Conservation (phyloP, 2,888 invertebrate genomes). For the Melitaea athalia region DNA sequence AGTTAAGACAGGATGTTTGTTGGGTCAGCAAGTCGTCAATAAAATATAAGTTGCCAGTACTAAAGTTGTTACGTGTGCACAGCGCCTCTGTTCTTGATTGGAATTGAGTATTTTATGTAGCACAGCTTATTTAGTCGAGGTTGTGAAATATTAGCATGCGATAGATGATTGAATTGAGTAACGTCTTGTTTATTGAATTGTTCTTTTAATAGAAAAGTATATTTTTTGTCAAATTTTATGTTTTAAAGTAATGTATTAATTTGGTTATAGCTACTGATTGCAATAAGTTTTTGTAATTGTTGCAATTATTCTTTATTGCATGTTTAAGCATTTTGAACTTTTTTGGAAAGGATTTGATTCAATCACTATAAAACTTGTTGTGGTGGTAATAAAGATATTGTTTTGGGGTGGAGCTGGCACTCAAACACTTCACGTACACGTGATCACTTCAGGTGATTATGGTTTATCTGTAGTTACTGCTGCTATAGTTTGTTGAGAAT, state of each 20-base stretch:
- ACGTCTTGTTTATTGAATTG: not conserved
- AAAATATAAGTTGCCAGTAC: too few species aligned
- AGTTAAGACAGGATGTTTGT: too few species aligned
- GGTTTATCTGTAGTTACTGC: constrained; percentile 36
- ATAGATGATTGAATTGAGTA: not conserved
- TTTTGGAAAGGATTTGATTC: not conserved
- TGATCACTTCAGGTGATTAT: constrained; percentile 30
- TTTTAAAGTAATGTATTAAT: not conserved
- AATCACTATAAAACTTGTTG: constrained; percentile 1
- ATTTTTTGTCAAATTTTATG: not conserved
- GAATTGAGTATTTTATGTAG: not conserved
- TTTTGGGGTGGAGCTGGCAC: constrained; percentile 36
- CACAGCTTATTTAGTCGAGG: constrained; percentile 9
- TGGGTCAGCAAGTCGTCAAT: too few species aligned
- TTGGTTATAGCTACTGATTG: not conserved
- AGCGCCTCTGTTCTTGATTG: too few species aligned
- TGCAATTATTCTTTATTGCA: constrained; percentile 8
- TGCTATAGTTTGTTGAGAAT: constrained; percentile 34
- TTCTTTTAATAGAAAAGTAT: not conserved
- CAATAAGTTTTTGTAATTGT: not conserved
- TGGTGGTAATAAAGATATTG: constrained; percentile 23
- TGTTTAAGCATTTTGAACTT: constrained; percentile 25
- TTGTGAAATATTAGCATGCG: constrained; percentile 6
- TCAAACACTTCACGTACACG: constrained; percentile 21
- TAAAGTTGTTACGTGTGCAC: too few species aligned